Percentiles rank a stretch among this genome's conserved stretches.
These are phyloP conservation scores for Ganaspis brasiliensis DNA, from an alignment of 2,888 invertebrate genomes.

Conservation along the genomic window DNA sequence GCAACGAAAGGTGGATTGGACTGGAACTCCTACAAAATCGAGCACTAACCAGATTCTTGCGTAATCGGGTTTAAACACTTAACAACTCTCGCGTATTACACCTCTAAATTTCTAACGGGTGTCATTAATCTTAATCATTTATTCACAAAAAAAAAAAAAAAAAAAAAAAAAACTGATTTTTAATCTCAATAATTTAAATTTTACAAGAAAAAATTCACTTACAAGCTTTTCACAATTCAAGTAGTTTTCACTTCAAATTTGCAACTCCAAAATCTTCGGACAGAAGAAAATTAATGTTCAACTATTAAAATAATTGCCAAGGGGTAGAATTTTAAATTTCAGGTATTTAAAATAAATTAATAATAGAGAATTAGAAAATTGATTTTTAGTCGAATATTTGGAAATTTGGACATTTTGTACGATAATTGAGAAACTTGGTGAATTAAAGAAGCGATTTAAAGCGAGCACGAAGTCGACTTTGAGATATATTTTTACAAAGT, in stretches of 20 bases:
- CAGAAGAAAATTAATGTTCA: no score
- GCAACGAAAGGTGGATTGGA: slow-evolving; percentile 34
- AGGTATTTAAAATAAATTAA: no score
- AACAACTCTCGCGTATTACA: slow-evolving; percentile 40
- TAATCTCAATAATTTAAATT: not conserved
- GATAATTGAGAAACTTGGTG: no score
- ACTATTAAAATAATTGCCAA: no score
- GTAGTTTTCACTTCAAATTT: not conserved
- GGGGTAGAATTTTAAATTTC: not conserved
- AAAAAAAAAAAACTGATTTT: not conserved
- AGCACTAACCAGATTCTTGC: slow-evolving; percentile 67
- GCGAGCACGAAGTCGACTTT: not conserved
- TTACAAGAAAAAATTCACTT: not conserved
- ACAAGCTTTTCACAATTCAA: not conserved
- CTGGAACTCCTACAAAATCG: slow-evolving; percentile 62
- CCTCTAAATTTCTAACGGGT: slow-evolving; percentile 40
- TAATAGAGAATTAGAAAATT: not conserved
- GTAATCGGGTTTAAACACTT: slow-evolving; percentile 58
- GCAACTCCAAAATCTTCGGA: slow-evolving; percentile 9
- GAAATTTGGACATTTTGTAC: no score
- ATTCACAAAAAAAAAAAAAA: not conserved
- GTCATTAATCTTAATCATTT: slow-evolving; percentile 19
- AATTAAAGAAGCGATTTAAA: no score
- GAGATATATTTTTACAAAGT: not conserved
- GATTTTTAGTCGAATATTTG: not conserved